Base-by-base conservation (phyloP, 2,797 vertebrate species). In the Labroides dimidiatus region DNA sequence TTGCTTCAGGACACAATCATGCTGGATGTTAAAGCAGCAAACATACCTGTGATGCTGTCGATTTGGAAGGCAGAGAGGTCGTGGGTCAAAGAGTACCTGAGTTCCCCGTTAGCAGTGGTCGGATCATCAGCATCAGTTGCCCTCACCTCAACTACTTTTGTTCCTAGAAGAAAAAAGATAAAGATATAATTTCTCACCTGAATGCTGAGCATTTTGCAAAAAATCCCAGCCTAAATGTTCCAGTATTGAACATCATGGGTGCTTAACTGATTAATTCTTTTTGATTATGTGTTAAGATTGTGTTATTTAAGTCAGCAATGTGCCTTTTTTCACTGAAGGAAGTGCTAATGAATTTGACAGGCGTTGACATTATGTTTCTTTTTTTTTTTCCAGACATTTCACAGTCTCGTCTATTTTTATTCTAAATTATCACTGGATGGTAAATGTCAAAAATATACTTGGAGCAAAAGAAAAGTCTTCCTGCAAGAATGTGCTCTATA, bases 121-220 rank as follows among this genome's bases (percentile, higher is more conserved):
- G 90, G 80, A 43, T 95, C 94, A 43, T 95, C 94, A 2, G 86
- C 86, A 64, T 95, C 94, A 0, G 88, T 91, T 0, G 93, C 94
- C 1, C 0, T 84, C 58, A 93, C 93, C 27, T 45, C 57, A 14
- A 92, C 41, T 4, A 94, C 92, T 49, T 23, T 21, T 2, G 81
- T 82, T 61, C 91, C 94, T 94, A 10, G 24, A 56, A 33, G 5
- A 33, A n/a, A 16, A 60, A 8, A 20, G 48, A 12, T 16, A 4
- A 16, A 16, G 23, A 43, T 8, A 10, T 7, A 6, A 44, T 19
- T 16, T 30, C 24, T 4, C 6, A 30, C 19, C 2, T 48, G 14
- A 48, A 11, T 10, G 14, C 19, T 0, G 4, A 14, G 17, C 30
- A 13, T 24, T 58, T 16, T 51, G 4, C 15, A 42, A 16, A 66